Percentiles rank a stretch among this genome's conserved stretches.
Conservation (phyloP, 2,113 vertebrate genomes). For the Chrysochloris asiatica region DNA sequence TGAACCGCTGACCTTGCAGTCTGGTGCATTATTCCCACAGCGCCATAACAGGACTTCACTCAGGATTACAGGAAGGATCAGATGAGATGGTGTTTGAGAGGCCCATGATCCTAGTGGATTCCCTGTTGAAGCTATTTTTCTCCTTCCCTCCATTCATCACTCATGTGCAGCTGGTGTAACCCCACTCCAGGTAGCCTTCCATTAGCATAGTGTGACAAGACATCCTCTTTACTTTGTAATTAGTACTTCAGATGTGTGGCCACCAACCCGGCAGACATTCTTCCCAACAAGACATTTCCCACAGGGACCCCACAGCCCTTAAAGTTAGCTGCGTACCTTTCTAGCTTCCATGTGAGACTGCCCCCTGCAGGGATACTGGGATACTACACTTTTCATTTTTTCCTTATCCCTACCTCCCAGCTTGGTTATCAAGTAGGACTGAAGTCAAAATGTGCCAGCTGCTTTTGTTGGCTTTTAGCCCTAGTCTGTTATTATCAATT, state of each 20-base stretch:
- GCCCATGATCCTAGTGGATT: background rate
- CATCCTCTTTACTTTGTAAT: background rate
- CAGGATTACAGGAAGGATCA: background rate
- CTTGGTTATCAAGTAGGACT: background rate
- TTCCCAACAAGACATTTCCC: background rate
- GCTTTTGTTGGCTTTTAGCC: background rate
- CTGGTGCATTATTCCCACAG: too few relatives aligned
- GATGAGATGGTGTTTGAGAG: background rate
- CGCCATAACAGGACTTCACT: too few relatives aligned
- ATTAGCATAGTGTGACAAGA: background rate
- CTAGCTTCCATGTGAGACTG: background rate
- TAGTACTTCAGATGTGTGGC: background rate
- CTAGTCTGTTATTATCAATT: background rate
- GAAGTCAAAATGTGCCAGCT: background rate
- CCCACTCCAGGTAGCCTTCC: background rate
- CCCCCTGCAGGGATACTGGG: background rate
- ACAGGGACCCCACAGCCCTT: too few relatives aligned
- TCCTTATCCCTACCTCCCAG: background rate
- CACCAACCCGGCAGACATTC: background rate
- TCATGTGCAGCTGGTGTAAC: background rate
- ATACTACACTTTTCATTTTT: background rate
- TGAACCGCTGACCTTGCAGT: too few relatives aligned
- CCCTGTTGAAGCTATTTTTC: background rate
- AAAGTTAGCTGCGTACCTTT: background rate
- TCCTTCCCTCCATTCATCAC: background rate